A percentile compares a stretch with the other conserved stretches of the same genome.
Evolutionary conservation across 2,888 invertebrate genomes (phyloP).

Genomic region (Ectropis crepuscularia): DNA sequence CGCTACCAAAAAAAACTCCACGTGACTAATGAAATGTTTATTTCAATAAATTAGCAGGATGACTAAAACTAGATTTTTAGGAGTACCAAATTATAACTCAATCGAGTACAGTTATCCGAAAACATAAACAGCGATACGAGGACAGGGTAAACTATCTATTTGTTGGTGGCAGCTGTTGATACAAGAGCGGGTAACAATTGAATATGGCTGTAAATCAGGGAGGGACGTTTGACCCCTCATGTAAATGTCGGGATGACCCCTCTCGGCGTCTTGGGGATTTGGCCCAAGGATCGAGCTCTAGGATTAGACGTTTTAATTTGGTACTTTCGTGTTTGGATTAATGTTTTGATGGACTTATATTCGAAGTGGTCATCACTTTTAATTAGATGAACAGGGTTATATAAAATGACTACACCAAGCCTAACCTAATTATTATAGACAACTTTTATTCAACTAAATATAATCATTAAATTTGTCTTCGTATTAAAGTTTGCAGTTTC

Average conservation of each 20-base stretch:
- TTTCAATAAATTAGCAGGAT: background rate
- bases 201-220: conserved; percentile 80
- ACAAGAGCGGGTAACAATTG: conserved; percentile 78
- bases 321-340: conserved; percentile 8
- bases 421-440: no score
- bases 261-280: conserved; percentile 55
- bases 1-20: no score
- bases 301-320: conserved; percentile 34
- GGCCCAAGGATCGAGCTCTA: conserved; percentile 56
- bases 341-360: background rate
- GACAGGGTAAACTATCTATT: conserved; percentile 64
- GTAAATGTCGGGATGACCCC: conserved; percentile 69
- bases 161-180: conserved; percentile 76
- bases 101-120: conserved; percentile 33
- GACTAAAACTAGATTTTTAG: background rate
- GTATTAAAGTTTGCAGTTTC: no score
- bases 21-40: background rate
- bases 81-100: conserved; percentile 26
- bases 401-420: no score
- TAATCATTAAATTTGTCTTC: no score
- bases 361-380: background rate
- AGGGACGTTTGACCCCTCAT: conserved; percentile 74
- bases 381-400: no score
- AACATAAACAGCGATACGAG: conserved; percentile 40
- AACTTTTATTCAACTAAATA: no score